These are phyloP conservation scores for Centruroides vittatus DNA, from an alignment of 1,140 invertebrate species.

Conservation along the genomic window DNA sequence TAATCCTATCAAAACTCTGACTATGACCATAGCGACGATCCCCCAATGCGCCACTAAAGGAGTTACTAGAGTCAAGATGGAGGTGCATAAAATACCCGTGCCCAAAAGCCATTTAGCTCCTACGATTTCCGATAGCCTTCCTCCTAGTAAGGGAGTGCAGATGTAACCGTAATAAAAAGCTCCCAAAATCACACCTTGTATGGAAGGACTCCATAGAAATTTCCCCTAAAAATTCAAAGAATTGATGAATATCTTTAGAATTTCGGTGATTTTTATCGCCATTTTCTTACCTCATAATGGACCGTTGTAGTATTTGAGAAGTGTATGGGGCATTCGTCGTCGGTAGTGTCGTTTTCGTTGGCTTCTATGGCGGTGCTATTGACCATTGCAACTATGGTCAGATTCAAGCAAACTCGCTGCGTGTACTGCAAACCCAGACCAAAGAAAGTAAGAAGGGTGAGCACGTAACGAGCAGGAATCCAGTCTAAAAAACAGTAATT, in stretches of 20 bases:
- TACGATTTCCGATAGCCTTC: conserved; percentile 54
- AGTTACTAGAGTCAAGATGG: conserved; percentile 14
- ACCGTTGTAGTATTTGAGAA: neutral
- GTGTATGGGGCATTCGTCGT: conserved; percentile 9
- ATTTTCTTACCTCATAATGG: conserved; percentile 1
- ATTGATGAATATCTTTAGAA: too few species aligned
- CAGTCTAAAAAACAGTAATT: conserved; percentile 5
- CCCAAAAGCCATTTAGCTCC: conserved; percentile 73
- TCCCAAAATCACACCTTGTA: conserved; percentile 46
- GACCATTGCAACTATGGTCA: conserved; percentile 21
- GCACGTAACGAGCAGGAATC: conserved; percentile 13
- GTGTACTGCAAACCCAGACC: conserved; percentile 20
- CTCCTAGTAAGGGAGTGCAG: conserved; percentile 64
- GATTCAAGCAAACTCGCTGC: conserved; percentile 18
- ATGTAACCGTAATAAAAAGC: conserved; percentile 82
- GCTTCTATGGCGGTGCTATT: conserved; percentile 11
- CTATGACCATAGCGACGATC: conserved; percentile 9
- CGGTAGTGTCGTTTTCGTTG: conserved; percentile 5
- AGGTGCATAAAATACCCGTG: conserved; percentile 17
- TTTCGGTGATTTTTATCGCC: too few species aligned
- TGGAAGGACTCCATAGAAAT: conserved; percentile 16
- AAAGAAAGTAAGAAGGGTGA: conserved; percentile 18
- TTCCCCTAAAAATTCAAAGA: conserved; percentile 1
- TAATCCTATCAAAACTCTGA: conserved; percentile 13
- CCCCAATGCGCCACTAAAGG: conserved; percentile 13